Base-by-base conservation (phyloP, 2,113 vertebrate species). In the Gallinago undulata region DNA sequence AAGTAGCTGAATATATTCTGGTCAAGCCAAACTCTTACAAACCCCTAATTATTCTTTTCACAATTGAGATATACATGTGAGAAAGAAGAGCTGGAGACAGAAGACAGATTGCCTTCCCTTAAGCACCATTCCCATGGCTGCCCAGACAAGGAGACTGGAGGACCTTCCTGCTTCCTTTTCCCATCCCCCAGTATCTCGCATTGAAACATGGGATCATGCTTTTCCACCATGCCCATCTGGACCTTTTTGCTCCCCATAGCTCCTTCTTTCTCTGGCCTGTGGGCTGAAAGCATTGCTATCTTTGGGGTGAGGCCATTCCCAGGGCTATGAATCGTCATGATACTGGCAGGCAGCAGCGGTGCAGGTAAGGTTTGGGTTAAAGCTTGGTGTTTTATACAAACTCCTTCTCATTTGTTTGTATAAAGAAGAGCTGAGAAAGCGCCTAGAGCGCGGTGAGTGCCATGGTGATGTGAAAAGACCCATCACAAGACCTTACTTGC, bases 101-200 rank as follows among this genome's bases (percentile, higher is more conserved):
- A 70, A 87, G n/a, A 30, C 24, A 76, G 78, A 81, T 51, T 39
- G 8, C 0, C 0, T 47, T 84, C 19, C 33, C 9, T 73, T 76
- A 48, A 35, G 63, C 35, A 45, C 16, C 0, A 0, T 37, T 89
- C 21, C 55, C 0, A 0, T n/a, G 35, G 9, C 30, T 86, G 48
- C 19, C 50, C 35, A 8, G 25, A 59, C 24, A 43, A 57, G 47
- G 41, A 67, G 47, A 23, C 6, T 43, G 14, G 18, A 28, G 50
- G 39, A 55, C 15, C 4, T 60, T 74, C 55, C 23, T 69, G 10
- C 22, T 86, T 88, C 39, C 11, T 79, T 78, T 82, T 45, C 41
- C 21, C 14, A 35, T 7, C 5, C 19, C 30, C 4, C 1, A 25
- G 51, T 39, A 56, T 33, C 19, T 73, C 11, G 37, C 28, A 64